Conservation (phyloP, 2,113 vertebrate genomes). For the Varanus salvator region DNA sequence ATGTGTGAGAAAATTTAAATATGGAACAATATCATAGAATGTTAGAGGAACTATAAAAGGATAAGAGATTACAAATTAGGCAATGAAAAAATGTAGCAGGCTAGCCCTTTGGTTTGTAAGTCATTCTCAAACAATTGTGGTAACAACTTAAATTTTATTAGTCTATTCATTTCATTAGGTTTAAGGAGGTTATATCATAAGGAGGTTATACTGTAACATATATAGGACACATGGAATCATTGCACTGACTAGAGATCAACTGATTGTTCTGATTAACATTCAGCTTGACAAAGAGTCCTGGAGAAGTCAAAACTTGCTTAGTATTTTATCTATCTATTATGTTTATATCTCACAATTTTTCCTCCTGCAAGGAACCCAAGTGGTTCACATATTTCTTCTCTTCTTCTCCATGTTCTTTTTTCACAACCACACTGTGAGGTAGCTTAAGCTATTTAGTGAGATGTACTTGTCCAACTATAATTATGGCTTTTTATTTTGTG, state of each 20-base stretch:
- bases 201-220: not conserved
- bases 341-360: too few species aligned
- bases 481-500: too few species aligned
- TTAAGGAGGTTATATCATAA: not conserved
- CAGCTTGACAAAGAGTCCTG: not conserved
- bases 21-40: not conserved
- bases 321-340: not conserved
- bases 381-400: too few species aligned
- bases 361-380: too few species aligned
- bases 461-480: too few species aligned
- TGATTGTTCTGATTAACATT: not conserved
- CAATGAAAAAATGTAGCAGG: not conserved
- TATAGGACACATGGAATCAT: not conserved
- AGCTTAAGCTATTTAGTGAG: too few species aligned
- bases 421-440: too few species aligned
- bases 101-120: not conserved
- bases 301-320: not conserved
- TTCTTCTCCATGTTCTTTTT: too few species aligned
- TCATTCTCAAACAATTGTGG: not conserved
- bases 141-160: not conserved
- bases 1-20: conserved; percentile 23
- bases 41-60: not conserved
- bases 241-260: not conserved
- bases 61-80: not conserved
- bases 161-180: not conserved